Evolutionary conservation across 1,140 invertebrate species (phyloP), one percentile per base, ranked within the genome.

Genomic region (Trichonephila clavipes): DNA sequence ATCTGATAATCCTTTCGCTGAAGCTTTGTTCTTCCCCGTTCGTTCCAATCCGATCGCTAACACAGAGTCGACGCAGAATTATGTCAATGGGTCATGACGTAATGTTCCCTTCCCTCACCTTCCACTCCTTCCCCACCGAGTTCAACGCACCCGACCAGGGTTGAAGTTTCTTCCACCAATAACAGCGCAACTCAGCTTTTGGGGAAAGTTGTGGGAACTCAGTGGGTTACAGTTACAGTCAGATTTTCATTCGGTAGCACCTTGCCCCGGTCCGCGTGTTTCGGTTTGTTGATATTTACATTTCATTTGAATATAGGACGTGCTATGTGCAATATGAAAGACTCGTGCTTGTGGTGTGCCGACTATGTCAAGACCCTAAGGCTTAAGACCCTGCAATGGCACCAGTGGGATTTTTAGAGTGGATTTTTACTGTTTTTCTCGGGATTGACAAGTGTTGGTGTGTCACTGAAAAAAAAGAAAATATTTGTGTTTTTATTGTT

Each of bases 11-110:
- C 88, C 88, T 90, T 91, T 83, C 90, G 83, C 81, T 66, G 24
- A 34, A n/a, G 19, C 28, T 44, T 58, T 19, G 77, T 34, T 66
- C n/a, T 90, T 81, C 61, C 72, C 72, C 44, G 28, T 59, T 61
- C 51, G 24, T 19, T 82, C 64, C 77, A 66, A 85, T 62, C 59
- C 61, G 44, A 86, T 58, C 91, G 14, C 44, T 16, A 58, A 83
- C 7, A 72, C n/a, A 24, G 16, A 44, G 59, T 34, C 81, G 62
- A 18, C 81, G 44, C 83, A 62, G 91, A 92, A 92, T 92, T 92
- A 92, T 92, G 91, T 92, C 91, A 92, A 92, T 92, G 83, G 91
- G 91, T 92, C 91, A 92, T 92, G 91, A 92, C 91, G 91, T 92
- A 92, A 92, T n/a, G 19, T 34, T 21, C 19, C 40, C 64, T n/a